Evolutionary conservation across 2,888 invertebrate species (phyloP).

Genomic region (Camptogramma bilineatum): DNA sequence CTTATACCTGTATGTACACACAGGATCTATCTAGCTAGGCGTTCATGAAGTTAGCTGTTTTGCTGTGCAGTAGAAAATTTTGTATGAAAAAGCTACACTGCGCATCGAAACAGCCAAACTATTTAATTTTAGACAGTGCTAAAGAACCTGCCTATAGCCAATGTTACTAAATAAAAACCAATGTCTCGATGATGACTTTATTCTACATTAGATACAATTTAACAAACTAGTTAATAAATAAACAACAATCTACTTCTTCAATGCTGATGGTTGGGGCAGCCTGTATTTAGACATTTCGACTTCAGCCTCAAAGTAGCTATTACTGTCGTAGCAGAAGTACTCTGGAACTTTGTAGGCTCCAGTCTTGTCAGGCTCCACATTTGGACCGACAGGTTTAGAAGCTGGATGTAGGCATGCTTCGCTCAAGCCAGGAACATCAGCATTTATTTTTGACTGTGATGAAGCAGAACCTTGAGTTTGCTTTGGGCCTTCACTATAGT

Average conservation of each 20-base stretch:
- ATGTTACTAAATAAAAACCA: background rate
- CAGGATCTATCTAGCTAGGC: too few relatives aligned
- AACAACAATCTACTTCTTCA: conserved; percentile 60
- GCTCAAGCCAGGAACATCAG: conserved; percentile 88
- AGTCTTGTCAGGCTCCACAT: conserved; percentile 87
- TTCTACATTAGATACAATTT: background rate
- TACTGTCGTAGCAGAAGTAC: conserved; percentile 92
- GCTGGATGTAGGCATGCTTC: conserved; percentile 83
- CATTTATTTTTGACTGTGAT: conserved; percentile 42
- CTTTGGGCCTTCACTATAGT: conserved; percentile 58
- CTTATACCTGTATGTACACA: too few relatives aligned
- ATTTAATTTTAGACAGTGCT: too few relatives aligned
- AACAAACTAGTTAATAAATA: background rate
- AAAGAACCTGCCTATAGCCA: too few relatives aligned
- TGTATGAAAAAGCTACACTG: too few relatives aligned
- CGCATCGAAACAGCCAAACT: too few relatives aligned
- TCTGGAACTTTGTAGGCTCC: conserved; percentile 94
- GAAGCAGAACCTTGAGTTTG: conserved; percentile 47
- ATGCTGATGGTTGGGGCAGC: conserved; percentile 90
- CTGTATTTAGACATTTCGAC: conserved; percentile 93
- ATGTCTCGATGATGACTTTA: background rate
- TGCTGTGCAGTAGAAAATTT: too few relatives aligned
- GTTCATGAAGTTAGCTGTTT: too few relatives aligned
- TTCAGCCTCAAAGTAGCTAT: conserved; percentile 93
- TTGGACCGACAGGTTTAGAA: conserved; percentile 88